These are phyloP conservation scores for Gyps fulvus DNA, from an alignment of 2,113 vertebrate species.

Conservation along the genomic window DNA sequence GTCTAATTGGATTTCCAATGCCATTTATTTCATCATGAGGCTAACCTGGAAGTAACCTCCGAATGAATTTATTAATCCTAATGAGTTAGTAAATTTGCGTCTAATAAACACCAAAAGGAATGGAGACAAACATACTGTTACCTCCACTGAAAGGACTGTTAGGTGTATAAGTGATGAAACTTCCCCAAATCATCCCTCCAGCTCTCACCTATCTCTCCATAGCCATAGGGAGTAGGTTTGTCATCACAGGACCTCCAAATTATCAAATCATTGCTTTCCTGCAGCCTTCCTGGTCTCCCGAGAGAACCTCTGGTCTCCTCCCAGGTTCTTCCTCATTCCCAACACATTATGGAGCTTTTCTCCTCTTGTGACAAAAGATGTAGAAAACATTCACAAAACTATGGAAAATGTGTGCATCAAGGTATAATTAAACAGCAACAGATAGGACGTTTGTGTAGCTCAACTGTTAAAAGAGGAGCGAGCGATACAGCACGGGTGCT, in stretches of 20 bases:
- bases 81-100: not conserved
- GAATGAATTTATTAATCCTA: not conserved
- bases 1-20: conserved; percentile 50
- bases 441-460: not conserved
- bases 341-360: rapidly evolving
- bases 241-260: not conserved
- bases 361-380: not conserved
- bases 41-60: conserved; percentile 20
- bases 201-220: not conserved
- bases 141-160: not conserved
- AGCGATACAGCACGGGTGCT: not conserved
- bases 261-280: not conserved
- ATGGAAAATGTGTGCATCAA: not conserved
- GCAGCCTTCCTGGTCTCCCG: not conserved
- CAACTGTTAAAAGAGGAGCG: not conserved
- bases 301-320: not conserved
- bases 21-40: conserved; percentile 10
- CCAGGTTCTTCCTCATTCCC: not conserved
- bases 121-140: not conserved
- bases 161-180: not conserved
- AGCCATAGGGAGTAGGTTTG: not conserved
- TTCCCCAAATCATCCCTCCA: not conserved
- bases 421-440: not conserved
- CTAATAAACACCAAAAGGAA: not conserved
- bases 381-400: not conserved